Base-by-base conservation (phyloP, 1,140 invertebrate genomes). In the Idris sp. region DNA sequence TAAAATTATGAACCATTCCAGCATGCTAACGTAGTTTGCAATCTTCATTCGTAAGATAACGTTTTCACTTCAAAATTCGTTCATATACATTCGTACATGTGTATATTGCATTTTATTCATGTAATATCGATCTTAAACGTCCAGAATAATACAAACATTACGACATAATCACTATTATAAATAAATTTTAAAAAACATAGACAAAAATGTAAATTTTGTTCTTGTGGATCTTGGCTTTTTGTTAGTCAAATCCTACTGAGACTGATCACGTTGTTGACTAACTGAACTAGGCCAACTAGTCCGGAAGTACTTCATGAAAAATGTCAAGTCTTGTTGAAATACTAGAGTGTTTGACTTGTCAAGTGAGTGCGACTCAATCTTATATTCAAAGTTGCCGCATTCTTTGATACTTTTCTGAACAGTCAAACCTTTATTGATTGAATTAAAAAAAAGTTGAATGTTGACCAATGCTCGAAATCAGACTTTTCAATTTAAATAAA, bases 1-100 rank as follows among this genome's bases (percentile, higher is more conserved):
- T 61, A 68, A 73, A 84, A 68, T 82, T 83, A 83, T 75, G 78
- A 76, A 46, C 74, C 67, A 36, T 30, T 62, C 51, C 36, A 53
- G 44, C 40, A 9, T 40, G 13, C 33, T 38, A 49, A 77, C 58
- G 75, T 74, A 72, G 54, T 56, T 31, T 35, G 59, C 59, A 74
- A 81, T 78, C 76, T 75, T 76, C 44, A 73, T 80, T 76, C 71
- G 31, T 64, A 36, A 61, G 44, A 79, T 69, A 59, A 65, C 48
- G 13, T 51, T 49, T 28, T 14, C 38, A 33, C 26, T 53, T 51
- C 33, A 15, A n/a, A 41, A 51, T 33, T 9, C 38, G 58, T 10
- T 48, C 22, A 26, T 11, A 25, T 16, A n/a, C 44, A 19, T 15
- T 8, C 15, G 25, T 18, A n/a, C n/a, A n/a, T n/a, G n/a, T n/a